These are phyloP conservation scores for Psittacula echo DNA, from an alignment of 2,797 vertebrate species.

Conservation along the genomic window DNA sequence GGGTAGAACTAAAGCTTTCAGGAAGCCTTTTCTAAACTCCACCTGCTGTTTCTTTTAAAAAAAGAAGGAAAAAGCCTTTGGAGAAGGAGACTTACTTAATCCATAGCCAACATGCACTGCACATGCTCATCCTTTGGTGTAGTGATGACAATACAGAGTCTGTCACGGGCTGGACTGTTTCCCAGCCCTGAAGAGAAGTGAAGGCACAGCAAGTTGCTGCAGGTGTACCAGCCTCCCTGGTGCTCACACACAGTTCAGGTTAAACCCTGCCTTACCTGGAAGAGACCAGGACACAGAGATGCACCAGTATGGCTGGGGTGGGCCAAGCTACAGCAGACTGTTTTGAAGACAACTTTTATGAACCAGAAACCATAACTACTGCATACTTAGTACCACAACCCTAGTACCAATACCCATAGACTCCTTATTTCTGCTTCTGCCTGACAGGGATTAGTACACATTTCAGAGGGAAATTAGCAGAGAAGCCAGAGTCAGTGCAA, in stretches of 20 bases:
- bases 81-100: background rate
- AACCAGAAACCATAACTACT: background rate
- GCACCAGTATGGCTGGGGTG: background rate
- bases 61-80: background rate
- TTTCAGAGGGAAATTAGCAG: background rate
- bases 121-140: background rate
- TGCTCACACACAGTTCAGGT: rapidly evolving
- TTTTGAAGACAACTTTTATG: rapidly evolving
- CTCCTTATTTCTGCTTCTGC: background rate
- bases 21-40: background rate
- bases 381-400: background rate
- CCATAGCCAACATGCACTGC: rapidly evolving
- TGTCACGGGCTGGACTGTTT: background rate
- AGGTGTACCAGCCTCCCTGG: background rate
- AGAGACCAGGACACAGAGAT: background rate
- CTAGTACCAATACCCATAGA: rapidly evolving
- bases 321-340: background rate
- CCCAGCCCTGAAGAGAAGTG: background rate
- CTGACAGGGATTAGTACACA: background rate
- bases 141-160: background rate
- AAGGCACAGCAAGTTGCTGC: rapidly evolving
- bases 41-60: background rate
- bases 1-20: background rate
- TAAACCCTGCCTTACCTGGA: background rate
- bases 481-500: background rate